Percentiles rank a stretch among this genome's conserved stretches.
These are phyloP conservation scores for Drosophila falleni DNA, from an alignment of 2,888 invertebrate genomes.

Conservation along the genomic window DNA sequence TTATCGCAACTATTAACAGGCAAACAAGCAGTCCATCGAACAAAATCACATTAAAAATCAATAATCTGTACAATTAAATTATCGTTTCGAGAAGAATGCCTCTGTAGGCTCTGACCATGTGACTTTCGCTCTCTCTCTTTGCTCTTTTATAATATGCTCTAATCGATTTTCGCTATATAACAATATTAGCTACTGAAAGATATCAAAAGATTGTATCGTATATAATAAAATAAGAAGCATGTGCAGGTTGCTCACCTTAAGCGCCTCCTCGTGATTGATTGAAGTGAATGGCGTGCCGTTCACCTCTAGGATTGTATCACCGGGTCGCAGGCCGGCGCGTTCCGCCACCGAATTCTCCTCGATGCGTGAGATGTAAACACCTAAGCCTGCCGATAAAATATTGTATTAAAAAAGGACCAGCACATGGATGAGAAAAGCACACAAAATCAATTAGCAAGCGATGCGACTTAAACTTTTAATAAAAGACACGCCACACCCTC, in stretches of 20 bases:
- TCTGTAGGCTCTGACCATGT: background rate
- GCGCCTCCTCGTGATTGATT: slow-evolving; percentile 96
- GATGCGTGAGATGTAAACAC: slow-evolving; percentile 96
- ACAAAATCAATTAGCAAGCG: slow-evolving; percentile 71
- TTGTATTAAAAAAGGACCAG: background rate
- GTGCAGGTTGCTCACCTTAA: slow-evolving; percentile 89
- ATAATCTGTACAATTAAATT: slow-evolving; percentile 78
- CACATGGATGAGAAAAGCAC: slow-evolving; percentile 3
- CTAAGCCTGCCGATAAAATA: slow-evolving; percentile 88
- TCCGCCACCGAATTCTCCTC: slow-evolving; percentile 96
- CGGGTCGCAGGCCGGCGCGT: slow-evolving; percentile 94
- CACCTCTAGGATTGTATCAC: slow-evolving; percentile 97
- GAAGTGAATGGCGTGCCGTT: slow-evolving; percentile 97
- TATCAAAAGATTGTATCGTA: slow-evolving; percentile 30
- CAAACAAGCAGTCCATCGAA: slow-evolving; percentile 57
- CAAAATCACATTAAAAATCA: slow-evolving; percentile 78
- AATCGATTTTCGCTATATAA: slow-evolving; percentile 56
- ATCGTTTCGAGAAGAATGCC: slow-evolving; percentile 36
- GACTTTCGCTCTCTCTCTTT: background rate
- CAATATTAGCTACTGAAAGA: slow-evolving; percentile 61
- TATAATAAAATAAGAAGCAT: slow-evolving; percentile 17
- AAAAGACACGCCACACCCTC: slow-evolving; percentile 46
- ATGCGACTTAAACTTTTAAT: slow-evolving; percentile 65
- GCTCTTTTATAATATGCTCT: slow-evolving; percentile 52
- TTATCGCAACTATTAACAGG: slow-evolving; percentile 74